Evolutionary conservation across 53 echinoderm and acorn worm species (phyloP), one percentile per base, ranked within the genome.

Genomic region (Echinometra lucunter): DNA sequence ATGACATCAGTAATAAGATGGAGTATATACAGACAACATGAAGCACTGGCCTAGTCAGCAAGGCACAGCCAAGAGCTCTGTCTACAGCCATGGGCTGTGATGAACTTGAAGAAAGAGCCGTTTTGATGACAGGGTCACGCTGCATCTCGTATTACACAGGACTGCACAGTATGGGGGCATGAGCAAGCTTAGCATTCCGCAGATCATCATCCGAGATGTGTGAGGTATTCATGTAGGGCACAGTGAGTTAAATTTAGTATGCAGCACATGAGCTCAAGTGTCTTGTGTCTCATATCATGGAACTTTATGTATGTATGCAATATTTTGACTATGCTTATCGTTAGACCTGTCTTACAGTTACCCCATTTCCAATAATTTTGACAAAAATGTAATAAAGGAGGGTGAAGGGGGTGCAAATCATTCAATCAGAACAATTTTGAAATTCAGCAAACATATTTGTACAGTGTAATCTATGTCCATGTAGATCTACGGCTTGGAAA

Each of bases 161-260:
- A 66, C 91, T 40, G 42, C 91, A 66, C 91, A 66, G 91, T 69
- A 91, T 91, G 91, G 70, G 91, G 91, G 67, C 69, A 67, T 67
- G 91, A 49, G 45, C 58, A 66, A 63, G 91, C 91, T 44, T 63
- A 16, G 45, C 91, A 91, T 91, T 91, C 89, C 60, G 3, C 9
- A 45, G 85, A 45, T 85, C 47, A 85, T 85, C 47, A 28, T 85
- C 49, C 16, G 12, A 49, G 85, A 53, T n/a, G 45, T 85, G 45
- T 28, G 11, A 85, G 53, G 85, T 28, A 85, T 28, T 85, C 85
- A 85, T 49, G 85, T 49, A 78, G 18, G 23, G 38, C 45, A 49
- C 53, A 18, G 42, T 78, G 85, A 4, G 49, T 85, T 85, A 49
- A 85, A 45, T 85, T 49, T 49, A 49, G 85, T 1, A 53, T 4